Evolutionary conservation across 2,888 invertebrate genomes (phyloP).

Genomic region (Ferrisia virgata): DNA sequence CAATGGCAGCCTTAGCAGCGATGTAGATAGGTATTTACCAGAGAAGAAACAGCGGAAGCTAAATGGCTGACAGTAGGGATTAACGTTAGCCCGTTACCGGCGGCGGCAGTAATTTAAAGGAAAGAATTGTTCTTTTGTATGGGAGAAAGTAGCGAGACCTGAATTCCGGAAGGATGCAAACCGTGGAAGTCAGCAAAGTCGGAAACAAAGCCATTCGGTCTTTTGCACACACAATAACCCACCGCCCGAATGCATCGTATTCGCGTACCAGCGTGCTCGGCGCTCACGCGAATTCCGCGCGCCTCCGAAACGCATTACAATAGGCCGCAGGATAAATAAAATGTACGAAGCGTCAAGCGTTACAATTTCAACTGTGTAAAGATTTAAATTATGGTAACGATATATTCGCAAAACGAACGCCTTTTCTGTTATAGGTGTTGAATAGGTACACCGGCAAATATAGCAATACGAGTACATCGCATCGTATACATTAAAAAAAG

Average conservation of each 20-base stretch:
- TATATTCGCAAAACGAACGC: slow-evolving; percentile 37
- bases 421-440: slow-evolving; percentile 18
- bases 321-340: slow-evolving; percentile 35
- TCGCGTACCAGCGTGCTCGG: not conserved
- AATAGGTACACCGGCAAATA: slow-evolving; percentile 1
- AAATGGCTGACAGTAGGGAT: slow-evolving; percentile 32
- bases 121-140: slow-evolving; percentile 35
- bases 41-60: slow-evolving; percentile 29
- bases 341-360: slow-evolving; percentile 32
- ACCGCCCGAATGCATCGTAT: not conserved
- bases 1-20: not conserved
- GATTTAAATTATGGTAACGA: slow-evolving; percentile 36
- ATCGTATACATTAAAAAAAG: no score
- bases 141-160: slow-evolving; percentile 28
- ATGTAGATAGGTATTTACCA: slow-evolving; percentile 3
- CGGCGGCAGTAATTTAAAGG: slow-evolving; percentile 23
- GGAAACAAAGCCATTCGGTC: slow-evolving; percentile 39
- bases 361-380: slow-evolving; percentile 33
- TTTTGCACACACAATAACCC: slow-evolving; percentile 34
- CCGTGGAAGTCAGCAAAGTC: slow-evolving; percentile 36
- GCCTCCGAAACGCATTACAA: not conserved
- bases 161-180: slow-evolving; percentile 40
- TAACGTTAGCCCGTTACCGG: slow-evolving; percentile 27
- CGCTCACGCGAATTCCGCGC: not conserved
- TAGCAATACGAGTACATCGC: not conserved